These are phyloP conservation scores for Cepphus grylle DNA, from an alignment of 2,113 vertebrate genomes.

Conservation along the genomic window DNA sequence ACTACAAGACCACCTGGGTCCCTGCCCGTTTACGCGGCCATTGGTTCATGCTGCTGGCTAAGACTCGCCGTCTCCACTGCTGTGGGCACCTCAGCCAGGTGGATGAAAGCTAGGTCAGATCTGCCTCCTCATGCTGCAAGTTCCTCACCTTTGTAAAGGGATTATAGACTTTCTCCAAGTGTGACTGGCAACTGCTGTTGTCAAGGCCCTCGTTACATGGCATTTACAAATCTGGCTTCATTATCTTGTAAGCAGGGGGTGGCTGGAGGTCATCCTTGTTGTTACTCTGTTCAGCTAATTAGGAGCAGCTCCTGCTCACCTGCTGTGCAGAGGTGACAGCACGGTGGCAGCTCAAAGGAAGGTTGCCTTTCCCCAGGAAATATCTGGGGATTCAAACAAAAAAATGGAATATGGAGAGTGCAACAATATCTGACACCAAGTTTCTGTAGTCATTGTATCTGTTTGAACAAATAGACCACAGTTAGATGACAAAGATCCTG, in stretches of 20 bases:
- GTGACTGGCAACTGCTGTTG: background rate
- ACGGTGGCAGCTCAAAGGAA: background rate
- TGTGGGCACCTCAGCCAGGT: background rate
- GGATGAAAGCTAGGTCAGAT: background rate
- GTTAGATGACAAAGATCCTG: background rate
- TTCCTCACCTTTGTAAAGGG: background rate
- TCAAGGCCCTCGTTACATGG: background rate
- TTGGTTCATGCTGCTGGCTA: background rate
- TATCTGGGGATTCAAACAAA: background rate
- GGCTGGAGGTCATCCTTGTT: background rate
- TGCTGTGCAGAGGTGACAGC: background rate
- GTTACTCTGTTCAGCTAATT: background rate
- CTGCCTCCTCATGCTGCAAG: background rate
- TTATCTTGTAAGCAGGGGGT: background rate
- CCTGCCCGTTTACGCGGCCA: rapidly evolving
- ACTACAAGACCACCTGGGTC: background rate
- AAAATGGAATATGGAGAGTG: background rate
- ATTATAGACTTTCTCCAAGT: background rate
- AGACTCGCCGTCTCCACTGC: background rate
- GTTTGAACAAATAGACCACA: background rate
- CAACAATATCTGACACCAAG: background rate
- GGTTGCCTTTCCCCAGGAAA: background rate
- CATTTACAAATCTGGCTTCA: background rate
- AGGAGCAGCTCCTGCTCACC: background rate
- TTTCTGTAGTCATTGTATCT: background rate